Percentiles rank a stretch among this genome's conserved stretches.
Conservation (phyloP, 2,113 vertebrate species). For the Paramisgurnus dabryanus region DNA sequence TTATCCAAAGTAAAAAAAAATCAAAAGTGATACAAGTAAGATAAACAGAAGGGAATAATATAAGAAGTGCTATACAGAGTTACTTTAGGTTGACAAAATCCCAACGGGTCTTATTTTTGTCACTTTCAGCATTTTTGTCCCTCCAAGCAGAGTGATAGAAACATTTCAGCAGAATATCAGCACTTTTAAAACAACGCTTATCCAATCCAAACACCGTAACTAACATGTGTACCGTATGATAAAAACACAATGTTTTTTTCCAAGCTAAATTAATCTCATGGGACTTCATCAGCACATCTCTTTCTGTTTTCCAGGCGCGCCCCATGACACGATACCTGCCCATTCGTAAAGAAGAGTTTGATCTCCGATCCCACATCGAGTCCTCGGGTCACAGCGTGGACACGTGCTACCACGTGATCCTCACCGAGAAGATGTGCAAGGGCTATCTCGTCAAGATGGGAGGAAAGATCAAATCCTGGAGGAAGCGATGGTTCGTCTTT, state of each 20-base stretch:
- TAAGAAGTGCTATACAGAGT: no score
- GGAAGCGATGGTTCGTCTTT: conserved; percentile 98
- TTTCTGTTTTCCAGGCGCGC: conserved; percentile 77
- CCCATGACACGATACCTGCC: conserved; percentile 95
- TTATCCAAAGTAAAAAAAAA: no score
- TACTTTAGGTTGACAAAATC: no score
- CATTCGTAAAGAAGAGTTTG: conserved; percentile 94
- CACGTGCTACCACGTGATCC: conserved; percentile 88
- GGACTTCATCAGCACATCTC: not conserved
- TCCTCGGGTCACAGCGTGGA: conserved; percentile 92
- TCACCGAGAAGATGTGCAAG: conserved; percentile 94
- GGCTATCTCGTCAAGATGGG: conserved; percentile 99
- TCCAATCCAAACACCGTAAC: no score
- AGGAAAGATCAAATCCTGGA: conserved; percentile 98
- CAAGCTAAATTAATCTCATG: not conserved
- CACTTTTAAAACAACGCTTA: no score
- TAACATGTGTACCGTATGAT: not conserved
- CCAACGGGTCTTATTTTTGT: no score
- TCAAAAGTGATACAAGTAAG: no score
- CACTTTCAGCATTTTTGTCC: no score
- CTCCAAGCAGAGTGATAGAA: no score
- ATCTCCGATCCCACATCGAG: conserved; percentile 91
- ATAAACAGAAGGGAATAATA: no score
- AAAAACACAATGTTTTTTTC: no score
- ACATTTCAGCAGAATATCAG: no score